A percentile compares a stretch with the other conserved stretches of the same genome.
Evolutionary conservation across 2,113 vertebrate species (phyloP).

Genomic region (Lophura nycthemera): DNA sequence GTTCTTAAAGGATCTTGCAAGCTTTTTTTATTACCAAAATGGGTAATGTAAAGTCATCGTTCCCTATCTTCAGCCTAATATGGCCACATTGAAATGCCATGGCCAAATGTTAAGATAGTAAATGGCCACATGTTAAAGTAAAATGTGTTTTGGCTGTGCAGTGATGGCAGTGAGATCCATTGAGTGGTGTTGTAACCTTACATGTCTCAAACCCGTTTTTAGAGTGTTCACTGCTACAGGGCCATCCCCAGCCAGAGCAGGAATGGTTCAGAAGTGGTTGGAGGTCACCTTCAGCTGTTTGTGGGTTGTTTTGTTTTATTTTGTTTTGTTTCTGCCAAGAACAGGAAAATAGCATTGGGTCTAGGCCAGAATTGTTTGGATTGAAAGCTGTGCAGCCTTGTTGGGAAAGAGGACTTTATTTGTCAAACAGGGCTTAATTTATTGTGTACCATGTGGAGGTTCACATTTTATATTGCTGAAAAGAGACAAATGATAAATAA

Average conservation of each 20-base stretch:
- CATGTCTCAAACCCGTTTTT: neutral
- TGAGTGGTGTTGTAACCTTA: neutral
- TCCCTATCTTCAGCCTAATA: neutral
- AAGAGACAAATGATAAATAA: slow-evolving; percentile 16
- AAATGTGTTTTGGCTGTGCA: neutral
- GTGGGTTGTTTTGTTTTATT: neutral
- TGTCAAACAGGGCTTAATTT: slow-evolving; percentile 21
- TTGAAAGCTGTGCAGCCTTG: neutral
- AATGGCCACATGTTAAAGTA: neutral
- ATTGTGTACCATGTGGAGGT: neutral
- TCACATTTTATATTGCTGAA: neutral
- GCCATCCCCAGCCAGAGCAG: neutral
- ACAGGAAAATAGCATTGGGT: neutral
- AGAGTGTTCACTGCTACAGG: neutral
- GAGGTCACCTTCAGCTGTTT: neutral
- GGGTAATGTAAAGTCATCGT: neutral
- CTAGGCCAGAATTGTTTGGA: neutral
- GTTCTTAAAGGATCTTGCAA: neutral
- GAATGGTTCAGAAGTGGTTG: neutral
- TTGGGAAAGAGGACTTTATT: neutral
- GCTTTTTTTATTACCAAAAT: neutral
- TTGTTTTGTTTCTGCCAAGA: neutral
- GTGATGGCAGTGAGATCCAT: neutral
- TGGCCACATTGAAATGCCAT: neutral
- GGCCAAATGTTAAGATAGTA: neutral